These are phyloP conservation scores for Elaphurus davidianus DNA, from an alignment of 2,113 vertebrate genomes.

Conservation along the genomic window DNA sequence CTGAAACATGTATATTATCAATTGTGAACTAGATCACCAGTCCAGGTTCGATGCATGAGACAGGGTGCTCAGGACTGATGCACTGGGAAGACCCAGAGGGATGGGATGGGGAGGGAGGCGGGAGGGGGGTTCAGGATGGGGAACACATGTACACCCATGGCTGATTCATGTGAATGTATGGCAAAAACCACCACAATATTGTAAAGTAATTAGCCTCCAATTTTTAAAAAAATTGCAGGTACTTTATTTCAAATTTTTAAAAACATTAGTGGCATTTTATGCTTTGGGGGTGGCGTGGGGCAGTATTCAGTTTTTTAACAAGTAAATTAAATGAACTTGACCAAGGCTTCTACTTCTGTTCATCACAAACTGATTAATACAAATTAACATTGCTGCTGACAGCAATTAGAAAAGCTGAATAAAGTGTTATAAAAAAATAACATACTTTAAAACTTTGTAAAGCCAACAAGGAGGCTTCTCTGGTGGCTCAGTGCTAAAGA, in stretches of 20 bases:
- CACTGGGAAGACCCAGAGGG: no score
- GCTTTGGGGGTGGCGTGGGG: accelerated
- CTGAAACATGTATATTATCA: no score
- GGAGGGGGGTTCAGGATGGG: no score
- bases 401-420: background rate
- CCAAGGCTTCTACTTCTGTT: background rate
- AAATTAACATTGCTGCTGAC: background rate
- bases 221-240: background rate
- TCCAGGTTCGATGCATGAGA: no score
- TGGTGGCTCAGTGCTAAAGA: background rate
- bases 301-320: background rate
- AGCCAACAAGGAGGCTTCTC: background rate
- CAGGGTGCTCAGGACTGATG: no score
- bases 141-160: no score
- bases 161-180: no score
- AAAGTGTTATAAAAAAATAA: background rate
- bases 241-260: background rate
- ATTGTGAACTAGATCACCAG: no score
- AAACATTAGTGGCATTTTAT: background rate
- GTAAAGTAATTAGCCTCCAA: no score
- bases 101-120: no score
- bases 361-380: background rate
- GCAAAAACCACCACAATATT: no score
- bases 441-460: background rate
- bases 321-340: background rate